Evolutionary conservation across 2,113 vertebrate species (phyloP), one percentile per base, ranked within the genome.

Genomic region (Ascaphus truei): DNA sequence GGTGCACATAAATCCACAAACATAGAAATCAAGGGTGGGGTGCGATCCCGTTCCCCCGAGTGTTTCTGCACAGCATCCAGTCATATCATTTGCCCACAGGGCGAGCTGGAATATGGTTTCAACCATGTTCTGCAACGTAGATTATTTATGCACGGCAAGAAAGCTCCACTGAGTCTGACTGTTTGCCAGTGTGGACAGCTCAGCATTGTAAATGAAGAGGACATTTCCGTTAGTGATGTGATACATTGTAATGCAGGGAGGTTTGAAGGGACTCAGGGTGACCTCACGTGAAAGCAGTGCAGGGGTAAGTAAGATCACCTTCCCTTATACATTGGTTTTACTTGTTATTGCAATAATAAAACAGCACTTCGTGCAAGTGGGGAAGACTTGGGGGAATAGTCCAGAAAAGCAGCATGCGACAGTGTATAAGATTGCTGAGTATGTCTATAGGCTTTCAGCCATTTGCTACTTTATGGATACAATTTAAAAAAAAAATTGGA

Each of bases 141-240:
- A 78, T 80, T 78, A 75, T 79, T 81, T 81, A 81, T 75, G 79
- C 79, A 59, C 62, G 45, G 76, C 71, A 71, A 71, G 68, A 73
- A 75, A 67, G 80, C 78, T 61, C 25, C 34, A 75, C 74, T 43
- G 10, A 37, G 56, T n/a, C 73, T 76, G 73, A 61, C 66, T 73
- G 68, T 16, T 77, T 72, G 56, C 43, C 53, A 73, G 76, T 53
- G 37, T 53, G 72, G 75, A 57, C 62, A 47, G 55, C 62, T 72
- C 53, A 48, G 43, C 34, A n/a, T 59, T 64, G 33, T 71, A 52
- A 64, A 55, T 71, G 55, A 62, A 5, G 8, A 66, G 69, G 67
- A 57, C 51, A 53, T 72, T 79, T 48, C 0, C 68, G 66, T 56
- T 51, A 16, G n/a, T 58, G 67, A 34, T 76, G 67, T 55, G 71